Conservation (phyloP, 2,888 invertebrate species). For the Tanaodytes sp. region DNA sequence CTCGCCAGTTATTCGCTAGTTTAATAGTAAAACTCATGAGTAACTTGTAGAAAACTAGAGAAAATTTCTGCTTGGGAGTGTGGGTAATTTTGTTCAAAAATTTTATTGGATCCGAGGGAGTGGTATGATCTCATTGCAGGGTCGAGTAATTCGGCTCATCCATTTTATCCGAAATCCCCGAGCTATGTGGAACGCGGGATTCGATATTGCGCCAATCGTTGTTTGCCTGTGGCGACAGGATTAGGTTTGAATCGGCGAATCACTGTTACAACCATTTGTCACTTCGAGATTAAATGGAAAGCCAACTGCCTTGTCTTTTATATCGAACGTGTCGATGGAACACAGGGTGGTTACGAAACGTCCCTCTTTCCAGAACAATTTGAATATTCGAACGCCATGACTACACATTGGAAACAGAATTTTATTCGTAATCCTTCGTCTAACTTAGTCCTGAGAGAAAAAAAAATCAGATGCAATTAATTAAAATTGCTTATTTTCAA, state of each 20-base stretch:
- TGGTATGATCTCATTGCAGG: constrained; percentile 32
- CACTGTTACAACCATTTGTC: constrained; percentile 69
- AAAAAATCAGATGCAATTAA: too few relatives aligned
- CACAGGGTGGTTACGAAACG: constrained; percentile 42
- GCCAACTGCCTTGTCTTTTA: constrained; percentile 63
- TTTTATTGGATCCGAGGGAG: too few relatives aligned
- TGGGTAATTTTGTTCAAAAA: neutral
- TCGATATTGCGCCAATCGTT: constrained; percentile 66
- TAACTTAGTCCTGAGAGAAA: too few relatives aligned
- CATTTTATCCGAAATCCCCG: constrained; percentile 43
- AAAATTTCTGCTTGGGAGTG: too few relatives aligned
- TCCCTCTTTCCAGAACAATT: constrained; percentile 32
- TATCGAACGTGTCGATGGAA: constrained; percentile 33
- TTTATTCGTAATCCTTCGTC: too few relatives aligned
- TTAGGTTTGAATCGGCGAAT: constrained; percentile 70
- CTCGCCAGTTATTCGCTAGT: too few relatives aligned
- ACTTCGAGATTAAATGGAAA: constrained; percentile 70
- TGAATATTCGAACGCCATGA: constrained; percentile 39
- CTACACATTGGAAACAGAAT: too few relatives aligned
- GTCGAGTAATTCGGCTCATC: constrained; percentile 22
- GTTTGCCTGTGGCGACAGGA: constrained; percentile 69
- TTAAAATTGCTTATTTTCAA: too few relatives aligned
- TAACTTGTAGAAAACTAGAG: too few relatives aligned
- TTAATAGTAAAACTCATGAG: too few relatives aligned
- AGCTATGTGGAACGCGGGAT: constrained; percentile 31